Evolutionary conservation across 1,140 invertebrate genomes (phyloP).

Genomic region (Euschistus heros): DNA sequence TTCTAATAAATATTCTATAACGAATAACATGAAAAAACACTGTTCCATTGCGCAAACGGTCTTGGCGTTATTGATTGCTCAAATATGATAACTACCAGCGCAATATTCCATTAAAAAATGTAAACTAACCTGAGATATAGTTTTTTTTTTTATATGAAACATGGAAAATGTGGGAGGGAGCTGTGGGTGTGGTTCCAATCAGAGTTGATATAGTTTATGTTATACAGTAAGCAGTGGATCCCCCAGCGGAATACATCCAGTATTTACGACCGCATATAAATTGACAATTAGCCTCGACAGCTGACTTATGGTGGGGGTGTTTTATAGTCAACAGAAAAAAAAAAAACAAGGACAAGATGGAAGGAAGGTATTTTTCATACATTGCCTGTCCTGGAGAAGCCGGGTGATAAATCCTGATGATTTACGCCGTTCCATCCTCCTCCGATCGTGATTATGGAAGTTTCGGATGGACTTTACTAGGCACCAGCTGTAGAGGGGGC

Average conservation of each 20-base stretch:
- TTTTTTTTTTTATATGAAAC: not conserved
- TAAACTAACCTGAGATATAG: too few species aligned
- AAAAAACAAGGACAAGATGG: not conserved
- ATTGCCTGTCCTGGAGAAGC: not conserved
- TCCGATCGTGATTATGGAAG: not conserved
- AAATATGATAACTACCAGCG: too few species aligned
- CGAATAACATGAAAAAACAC: too few species aligned
- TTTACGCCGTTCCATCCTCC: not conserved
- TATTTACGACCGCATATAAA: slow-evolving; percentile 5
- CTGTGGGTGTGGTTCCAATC: not conserved
- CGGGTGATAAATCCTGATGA: not conserved
- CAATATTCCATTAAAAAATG: too few species aligned
- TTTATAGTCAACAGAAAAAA: not conserved
- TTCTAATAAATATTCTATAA: too few species aligned
- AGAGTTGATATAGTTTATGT: not conserved
- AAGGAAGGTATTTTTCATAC: slow-evolving; percentile 6
- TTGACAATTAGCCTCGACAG: slow-evolving; percentile 5
- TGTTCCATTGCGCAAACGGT: too few species aligned
- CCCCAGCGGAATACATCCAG: not conserved
- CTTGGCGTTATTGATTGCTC: too few species aligned
- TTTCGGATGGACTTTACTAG: not conserved
- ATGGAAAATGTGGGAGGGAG: not conserved
- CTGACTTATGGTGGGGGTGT: slow-evolving; percentile 7
- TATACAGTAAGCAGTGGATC: not conserved
- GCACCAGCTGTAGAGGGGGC: slow-evolving; percentile 3